Conservation (phyloP, 2,888 invertebrate species). For the Pseudococcus longispinus region DNA sequence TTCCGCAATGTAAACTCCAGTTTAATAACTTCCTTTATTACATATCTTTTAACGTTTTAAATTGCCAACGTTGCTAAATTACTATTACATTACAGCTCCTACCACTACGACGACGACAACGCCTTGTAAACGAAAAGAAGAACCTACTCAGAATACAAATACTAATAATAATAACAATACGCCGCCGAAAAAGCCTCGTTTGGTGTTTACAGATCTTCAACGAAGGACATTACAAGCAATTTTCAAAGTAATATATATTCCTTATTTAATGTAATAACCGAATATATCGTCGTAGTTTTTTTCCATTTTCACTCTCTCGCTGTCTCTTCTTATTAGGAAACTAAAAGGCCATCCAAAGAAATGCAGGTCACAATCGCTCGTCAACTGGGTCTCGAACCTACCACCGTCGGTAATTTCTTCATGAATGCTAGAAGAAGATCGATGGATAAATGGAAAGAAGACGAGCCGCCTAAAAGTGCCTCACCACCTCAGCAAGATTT, state of each 20-base stretch:
- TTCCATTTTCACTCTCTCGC: not conserved
- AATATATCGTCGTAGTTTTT: not conserved
- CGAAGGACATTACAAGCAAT: constrained; percentile 99
- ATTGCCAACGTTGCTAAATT: constrained; percentile 41
- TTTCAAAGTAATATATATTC: constrained; percentile 82
- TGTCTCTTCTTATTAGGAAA: constrained; percentile 75
- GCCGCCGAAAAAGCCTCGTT: constrained; percentile 89
- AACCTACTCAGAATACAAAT: constrained; percentile 66
- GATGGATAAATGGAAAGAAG: constrained; percentile 98
- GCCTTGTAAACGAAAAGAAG: constrained; percentile 93
- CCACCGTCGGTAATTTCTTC: constrained; percentile 99
- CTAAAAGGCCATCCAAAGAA: constrained; percentile 98
- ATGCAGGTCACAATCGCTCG: constrained; percentile 99
- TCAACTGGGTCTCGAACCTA: constrained; percentile 94
- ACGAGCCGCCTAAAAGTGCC: constrained; percentile 73
- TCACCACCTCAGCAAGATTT: constrained; percentile 63
- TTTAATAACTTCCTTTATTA: constrained; percentile 31
- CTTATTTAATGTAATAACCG: not conserved
- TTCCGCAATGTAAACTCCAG: constrained; percentile 16
- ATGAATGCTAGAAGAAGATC: constrained; percentile 99
- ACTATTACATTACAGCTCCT: constrained; percentile 61
- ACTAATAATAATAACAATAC: constrained; percentile 36
- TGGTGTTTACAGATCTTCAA: constrained; percentile 99
- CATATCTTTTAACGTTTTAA: constrained; percentile 23
- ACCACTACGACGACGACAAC: not conserved